Percentiles rank a stretch among this genome's conserved stretches.
phyloP scores from a whole-genome alignment of 2,888 invertebrate genomes.

The Cheilosia pagana region DNA sequence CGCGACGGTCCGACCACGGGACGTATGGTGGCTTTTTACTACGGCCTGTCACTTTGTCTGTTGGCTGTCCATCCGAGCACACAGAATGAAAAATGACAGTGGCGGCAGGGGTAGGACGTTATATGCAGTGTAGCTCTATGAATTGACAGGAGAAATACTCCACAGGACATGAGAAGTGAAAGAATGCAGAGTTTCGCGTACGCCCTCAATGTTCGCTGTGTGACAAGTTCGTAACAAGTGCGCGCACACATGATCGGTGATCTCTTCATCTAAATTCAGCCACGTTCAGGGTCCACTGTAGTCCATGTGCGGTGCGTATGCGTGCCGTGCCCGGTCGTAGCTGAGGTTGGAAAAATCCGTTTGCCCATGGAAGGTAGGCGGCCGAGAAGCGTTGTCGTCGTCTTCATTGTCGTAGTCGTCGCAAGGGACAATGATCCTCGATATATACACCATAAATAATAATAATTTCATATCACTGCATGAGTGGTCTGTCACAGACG shows the following conservation, averaged over 20 bases:
- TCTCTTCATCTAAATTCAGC: conserved; percentile 73
- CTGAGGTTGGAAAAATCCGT: conserved; percentile 31
- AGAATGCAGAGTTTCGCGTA: conserved; percentile 52
- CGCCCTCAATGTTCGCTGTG: conserved; percentile 67
- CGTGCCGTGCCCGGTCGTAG: background rate
- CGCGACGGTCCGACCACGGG: conserved; percentile 8
- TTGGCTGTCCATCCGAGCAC: conserved; percentile 42
- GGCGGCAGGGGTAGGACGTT: background rate
- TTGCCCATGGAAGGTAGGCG: conserved; percentile 23
- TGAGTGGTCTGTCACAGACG: conserved; percentile 62
- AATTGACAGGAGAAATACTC: conserved; percentile 66
- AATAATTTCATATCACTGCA: conserved; percentile 71
- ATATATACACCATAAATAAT: conserved; percentile 67
- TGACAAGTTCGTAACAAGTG: conserved; percentile 74
- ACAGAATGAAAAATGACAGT: conserved; percentile 55
- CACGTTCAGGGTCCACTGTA: conserved; percentile 24
- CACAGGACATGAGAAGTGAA: conserved; percentile 62
- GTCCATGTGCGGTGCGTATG: conserved; percentile 6
- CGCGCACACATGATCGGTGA: conserved; percentile 72
- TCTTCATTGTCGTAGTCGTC: conserved; percentile 6
- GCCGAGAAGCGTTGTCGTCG: conserved; percentile 23
- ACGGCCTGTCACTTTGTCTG: conserved; percentile 68
- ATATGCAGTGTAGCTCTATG: conserved; percentile 37
- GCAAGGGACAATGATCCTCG: conserved; percentile 60
- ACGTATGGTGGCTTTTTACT: conserved; percentile 37